These are phyloP conservation scores for Gymnothorax javanicus DNA, from an alignment of 2,797 vertebrate species.

Conservation along the genomic window DNA sequence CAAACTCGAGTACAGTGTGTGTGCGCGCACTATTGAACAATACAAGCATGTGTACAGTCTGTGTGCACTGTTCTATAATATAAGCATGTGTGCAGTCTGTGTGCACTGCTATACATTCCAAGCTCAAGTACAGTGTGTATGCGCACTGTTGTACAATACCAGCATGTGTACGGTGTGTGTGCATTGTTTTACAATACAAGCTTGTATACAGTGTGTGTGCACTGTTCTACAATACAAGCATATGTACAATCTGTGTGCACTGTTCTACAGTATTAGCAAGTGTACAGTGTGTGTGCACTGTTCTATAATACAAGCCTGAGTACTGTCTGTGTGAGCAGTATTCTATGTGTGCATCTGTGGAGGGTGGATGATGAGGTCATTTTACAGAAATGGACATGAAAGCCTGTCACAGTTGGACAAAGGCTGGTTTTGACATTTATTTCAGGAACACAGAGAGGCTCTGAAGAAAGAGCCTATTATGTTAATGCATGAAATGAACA, in stretches of 20 bases:
- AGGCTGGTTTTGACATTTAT: conserved; percentile 38
- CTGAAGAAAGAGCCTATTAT: neutral
- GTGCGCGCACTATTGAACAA: neutral
- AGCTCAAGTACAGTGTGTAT: too few relatives aligned
- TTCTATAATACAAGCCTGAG: conserved; percentile 25
- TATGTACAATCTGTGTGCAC: conserved; percentile 25
- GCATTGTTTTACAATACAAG: too few relatives aligned
- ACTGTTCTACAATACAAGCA: conserved; percentile 22
- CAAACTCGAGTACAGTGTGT: too few relatives aligned
- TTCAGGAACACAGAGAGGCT: neutral
- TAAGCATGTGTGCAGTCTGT: too few relatives aligned
- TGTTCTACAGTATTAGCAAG: too few relatives aligned
- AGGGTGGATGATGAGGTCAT: conserved; percentile 16
- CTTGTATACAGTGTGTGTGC: too few relatives aligned
- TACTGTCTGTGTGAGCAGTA: conserved; percentile 14
- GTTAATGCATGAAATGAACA: neutral
- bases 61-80: too few relatives aligned
- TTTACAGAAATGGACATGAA: conserved; percentile 35
- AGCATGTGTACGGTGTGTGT: too few relatives aligned
- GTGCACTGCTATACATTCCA: too few relatives aligned
- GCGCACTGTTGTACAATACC: too few relatives aligned
- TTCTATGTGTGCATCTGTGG: conserved; percentile 28
- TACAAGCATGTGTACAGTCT: neutral
- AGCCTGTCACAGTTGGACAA: conserved; percentile 43
- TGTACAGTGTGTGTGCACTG: neutral